Conservation (phyloP, 2,888 invertebrate genomes). For the Perdita meconis region DNA sequence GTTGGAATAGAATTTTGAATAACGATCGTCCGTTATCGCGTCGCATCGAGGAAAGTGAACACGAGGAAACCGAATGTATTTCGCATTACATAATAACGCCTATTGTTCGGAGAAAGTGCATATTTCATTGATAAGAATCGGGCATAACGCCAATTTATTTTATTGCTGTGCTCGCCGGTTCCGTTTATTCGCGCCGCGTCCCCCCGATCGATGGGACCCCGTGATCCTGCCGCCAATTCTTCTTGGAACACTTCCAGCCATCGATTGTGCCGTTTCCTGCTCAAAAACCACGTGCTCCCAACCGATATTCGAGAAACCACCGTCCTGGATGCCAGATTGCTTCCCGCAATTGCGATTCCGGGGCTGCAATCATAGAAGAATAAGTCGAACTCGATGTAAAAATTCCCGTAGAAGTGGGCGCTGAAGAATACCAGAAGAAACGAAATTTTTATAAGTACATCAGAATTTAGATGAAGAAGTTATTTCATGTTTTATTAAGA, state of each 20-base stretch:
- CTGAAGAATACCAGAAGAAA: no score
- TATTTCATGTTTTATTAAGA: no score
- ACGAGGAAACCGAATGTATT: slow-evolving; percentile 59
- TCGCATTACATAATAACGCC: slow-evolving; percentile 54
- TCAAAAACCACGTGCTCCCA: slow-evolving; percentile 16
- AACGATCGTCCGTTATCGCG: slow-evolving; percentile 58
- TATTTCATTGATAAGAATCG: slow-evolving; percentile 63
- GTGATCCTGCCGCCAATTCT: slow-evolving; percentile 35
- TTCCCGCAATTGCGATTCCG: no score
- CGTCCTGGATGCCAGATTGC: no score
- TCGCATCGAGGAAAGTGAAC: slow-evolving; percentile 53
- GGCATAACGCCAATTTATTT: slow-evolving; percentile 62
- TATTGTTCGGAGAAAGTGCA: slow-evolving; percentile 62
- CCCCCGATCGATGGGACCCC: slow-evolving; percentile 42
- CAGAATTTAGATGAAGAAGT: no score
- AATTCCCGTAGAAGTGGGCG: no score
- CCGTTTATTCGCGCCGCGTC: slow-evolving; percentile 26
- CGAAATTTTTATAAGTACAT: no score
- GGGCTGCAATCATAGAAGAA: no score
- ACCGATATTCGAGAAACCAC: not conserved
- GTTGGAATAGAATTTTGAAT: slow-evolving; percentile 61
- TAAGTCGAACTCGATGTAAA: no score
- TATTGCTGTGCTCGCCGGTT: slow-evolving; percentile 47
- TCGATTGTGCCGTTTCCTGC: slow-evolving; percentile 34
- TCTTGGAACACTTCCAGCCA: slow-evolving; percentile 20